Evolutionary conservation across 2,113 vertebrate species (phyloP), one percentile per base, ranked within the genome.

Genomic region (Thamnophis sirtalis): DNA sequence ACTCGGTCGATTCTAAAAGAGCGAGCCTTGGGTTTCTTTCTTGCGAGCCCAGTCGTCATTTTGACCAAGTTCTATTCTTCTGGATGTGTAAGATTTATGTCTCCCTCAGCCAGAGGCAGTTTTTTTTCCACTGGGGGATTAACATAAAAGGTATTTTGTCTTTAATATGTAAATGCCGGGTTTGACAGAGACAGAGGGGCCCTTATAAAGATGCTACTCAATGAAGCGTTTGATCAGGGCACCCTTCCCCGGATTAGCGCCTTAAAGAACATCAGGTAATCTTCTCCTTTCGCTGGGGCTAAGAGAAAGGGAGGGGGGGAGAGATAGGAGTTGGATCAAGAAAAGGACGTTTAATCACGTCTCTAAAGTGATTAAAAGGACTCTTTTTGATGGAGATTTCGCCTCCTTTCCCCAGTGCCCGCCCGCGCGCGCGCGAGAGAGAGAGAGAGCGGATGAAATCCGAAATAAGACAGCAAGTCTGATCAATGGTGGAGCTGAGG

Each of bases 121-220:
- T 68, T 89, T 43, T 43, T 43, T 87, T 86, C 80, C 60, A 54
- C 89, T 11, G 24, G 60, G 50, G 89, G 90, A 91, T 92, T 89
- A 90, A 84, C 88, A 93, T 87, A 90, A 88, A 92, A 92, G 90
- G 91, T 48, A 87, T 88, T 93, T 90, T 92, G 94, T 93, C 89
- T 92, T 90, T 91, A 91, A 84, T 91, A 88, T 90, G 92, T 91
- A 93, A 87, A 94, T 93, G 73, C 68, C 5, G 33, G n/a, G 63
- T 38, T 58, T 91, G 93, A 91, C 88, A 87, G 58, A 58, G 38
- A 63, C 48, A 84, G 92, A 60, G 63, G 17, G n/a, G 63, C 84
- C 24, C 88, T 33, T 19, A n/a, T 38, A n/a, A 43, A 84, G 88
- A 21, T 11, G 0, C 11, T 11, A 50, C 53, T 91, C 89, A 91